Conservation (phyloP, 1,140 invertebrate species). For the Drosophila hydei region DNA sequence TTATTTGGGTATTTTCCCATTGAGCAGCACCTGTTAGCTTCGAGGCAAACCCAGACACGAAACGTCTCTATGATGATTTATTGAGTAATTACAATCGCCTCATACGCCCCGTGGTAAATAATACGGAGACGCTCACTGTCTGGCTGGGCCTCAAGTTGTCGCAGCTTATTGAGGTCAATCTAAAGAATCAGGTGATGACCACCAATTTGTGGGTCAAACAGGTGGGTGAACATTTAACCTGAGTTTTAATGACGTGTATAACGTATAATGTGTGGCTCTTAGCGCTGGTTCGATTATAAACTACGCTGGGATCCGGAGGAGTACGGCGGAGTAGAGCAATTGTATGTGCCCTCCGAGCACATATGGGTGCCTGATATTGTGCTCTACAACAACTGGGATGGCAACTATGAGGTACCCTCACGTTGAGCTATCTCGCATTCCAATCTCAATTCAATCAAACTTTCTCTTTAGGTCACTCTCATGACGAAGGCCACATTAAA, state of each 20-base stretch:
- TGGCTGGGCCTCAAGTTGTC: constrained; percentile 96
- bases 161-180: constrained; percentile 97
- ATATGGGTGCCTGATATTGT: constrained; percentile 96
- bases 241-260: too few relatives aligned
- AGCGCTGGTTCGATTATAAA: constrained; percentile 98
- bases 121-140: constrained; percentile 96
- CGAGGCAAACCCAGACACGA: constrained; percentile 95
- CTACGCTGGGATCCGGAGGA: constrained; percentile 96
- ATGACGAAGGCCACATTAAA: constrained; percentile 98
- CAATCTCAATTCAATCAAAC: not conserved
- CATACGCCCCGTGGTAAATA: constrained; percentile 97
- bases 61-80: constrained; percentile 95
- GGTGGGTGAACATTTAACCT: constrained; percentile 85
- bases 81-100: constrained; percentile 98
- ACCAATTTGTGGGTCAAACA: constrained; percentile 97
- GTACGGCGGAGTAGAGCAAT: constrained; percentile 96
- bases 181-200: constrained; percentile 98
- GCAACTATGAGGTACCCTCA: constrained; percentile 93
- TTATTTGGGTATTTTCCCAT: constrained; percentile 21
- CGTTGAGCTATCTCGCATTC: not conserved
- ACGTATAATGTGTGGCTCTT: constrained; percentile 71
- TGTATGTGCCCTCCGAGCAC: constrained; percentile 96
- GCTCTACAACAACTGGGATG: constrained; percentile 96
- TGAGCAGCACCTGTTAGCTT: constrained; percentile 84
- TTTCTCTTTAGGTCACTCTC: constrained; percentile 89